Percentiles rank a stretch among this genome's conserved stretches.
Conservation (phyloP, 2,797 vertebrate genomes). For the Nyctalus aviator region DNA sequence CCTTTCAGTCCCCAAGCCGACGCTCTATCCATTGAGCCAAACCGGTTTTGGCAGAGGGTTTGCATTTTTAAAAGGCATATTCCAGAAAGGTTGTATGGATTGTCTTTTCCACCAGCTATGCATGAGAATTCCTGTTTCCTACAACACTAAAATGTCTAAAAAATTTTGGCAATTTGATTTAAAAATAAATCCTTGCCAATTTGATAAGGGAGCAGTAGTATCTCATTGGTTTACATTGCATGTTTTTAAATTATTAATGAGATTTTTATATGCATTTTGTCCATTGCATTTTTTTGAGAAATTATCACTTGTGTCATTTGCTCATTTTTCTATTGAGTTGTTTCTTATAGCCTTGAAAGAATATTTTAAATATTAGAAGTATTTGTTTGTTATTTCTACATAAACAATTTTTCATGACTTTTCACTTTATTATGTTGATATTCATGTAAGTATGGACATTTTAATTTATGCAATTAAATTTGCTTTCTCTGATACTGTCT, state of each 20-base stretch:
- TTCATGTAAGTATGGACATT: not conserved
- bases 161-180: not conserved
- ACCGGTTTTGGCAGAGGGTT: no score
- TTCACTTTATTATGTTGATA: not conserved
- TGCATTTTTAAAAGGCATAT: not conserved
- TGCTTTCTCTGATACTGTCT: not conserved
- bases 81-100: not conserved
- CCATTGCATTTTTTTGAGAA: constrained; percentile 20
- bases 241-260: not conserved
- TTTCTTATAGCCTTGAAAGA: constrained; percentile 23
- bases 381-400: not conserved
- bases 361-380: constrained; percentile 27
- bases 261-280: not conserved
- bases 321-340: constrained; percentile 1
- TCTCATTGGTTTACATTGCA: not conserved
- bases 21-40: no score
- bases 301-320: not conserved
- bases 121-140: not conserved
- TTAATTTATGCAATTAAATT: constrained; percentile 49
- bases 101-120: not conserved
- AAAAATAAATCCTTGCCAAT: not conserved
- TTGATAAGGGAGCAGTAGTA: not conserved
- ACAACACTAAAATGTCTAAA: not conserved
- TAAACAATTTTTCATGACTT: not conserved
- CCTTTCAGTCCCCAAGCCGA: no score